phyloP scores from a whole-genome alignment of 2,888 invertebrate genomes.

The Lysandra bellargus region DNA sequence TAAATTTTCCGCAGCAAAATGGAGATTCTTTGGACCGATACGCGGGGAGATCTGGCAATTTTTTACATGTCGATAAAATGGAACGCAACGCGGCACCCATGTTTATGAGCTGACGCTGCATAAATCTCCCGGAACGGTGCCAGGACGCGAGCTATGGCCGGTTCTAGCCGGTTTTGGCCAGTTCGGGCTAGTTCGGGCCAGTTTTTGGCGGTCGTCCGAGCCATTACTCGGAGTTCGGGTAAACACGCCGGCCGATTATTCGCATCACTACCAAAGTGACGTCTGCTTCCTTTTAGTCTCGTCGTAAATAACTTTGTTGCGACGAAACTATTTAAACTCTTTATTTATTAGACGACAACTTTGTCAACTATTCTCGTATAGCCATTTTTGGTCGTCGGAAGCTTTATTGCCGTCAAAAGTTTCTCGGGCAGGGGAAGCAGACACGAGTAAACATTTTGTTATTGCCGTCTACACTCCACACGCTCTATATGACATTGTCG shows the following conservation, averaged over 20 bases:
- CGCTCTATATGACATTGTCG: neutral
- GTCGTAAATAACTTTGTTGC: conserved; percentile 35
- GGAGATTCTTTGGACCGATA: conserved; percentile 8
- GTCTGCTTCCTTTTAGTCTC: conserved; percentile 41
- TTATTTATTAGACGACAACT: conserved; percentile 29
- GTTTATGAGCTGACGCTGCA: conserved; percentile 74
- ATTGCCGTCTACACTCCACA: neutral
- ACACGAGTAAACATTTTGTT: conserved; percentile 23
- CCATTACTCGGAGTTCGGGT: conserved; percentile 49
- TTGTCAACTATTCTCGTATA: conserved; percentile 30
- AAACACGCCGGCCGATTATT: conserved; percentile 54
- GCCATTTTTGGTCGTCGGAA: conserved; percentile 10
- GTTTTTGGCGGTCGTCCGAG: conserved; percentile 55
- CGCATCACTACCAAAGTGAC: conserved; percentile 48
- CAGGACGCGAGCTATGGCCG: conserved; percentile 46
- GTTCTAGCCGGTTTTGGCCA: conserved; percentile 49
- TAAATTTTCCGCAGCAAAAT: conserved; percentile 20
- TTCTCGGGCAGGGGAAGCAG: conserved; percentile 4
- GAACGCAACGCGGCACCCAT: conserved; percentile 47
- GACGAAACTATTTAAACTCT: conserved; percentile 32
- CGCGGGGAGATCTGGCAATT: conserved; percentile 19
- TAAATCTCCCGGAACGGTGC: conserved; percentile 65
- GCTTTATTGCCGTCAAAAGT: conserved; percentile 30
- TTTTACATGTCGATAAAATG: conserved; percentile 34
- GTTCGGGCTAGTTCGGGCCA: conserved; percentile 41